phyloP scores from a whole-genome alignment of 2,797 vertebrate genomes.

The Rhadinocentrus ornatus region DNA sequence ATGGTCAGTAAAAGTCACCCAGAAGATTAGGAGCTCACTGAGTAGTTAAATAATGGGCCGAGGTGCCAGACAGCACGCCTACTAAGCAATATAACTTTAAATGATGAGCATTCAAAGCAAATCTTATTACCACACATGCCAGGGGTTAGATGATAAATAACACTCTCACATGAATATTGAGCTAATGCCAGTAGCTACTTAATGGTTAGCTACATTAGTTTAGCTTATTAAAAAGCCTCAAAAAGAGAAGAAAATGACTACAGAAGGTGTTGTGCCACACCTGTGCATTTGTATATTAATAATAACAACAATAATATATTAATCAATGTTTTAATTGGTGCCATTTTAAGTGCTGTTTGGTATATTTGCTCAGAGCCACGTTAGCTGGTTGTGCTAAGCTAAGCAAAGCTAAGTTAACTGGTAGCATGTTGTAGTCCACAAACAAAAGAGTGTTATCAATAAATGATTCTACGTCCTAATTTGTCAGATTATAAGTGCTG shows the following conservation, averaged over 20 bases:
- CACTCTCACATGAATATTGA: neutral
- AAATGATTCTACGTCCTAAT: too few species aligned
- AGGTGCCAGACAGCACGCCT: constrained; percentile 1
- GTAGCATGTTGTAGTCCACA: too few species aligned
- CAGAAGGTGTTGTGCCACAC: neutral
- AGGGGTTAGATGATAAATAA: neutral
- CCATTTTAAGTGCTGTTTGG: neutral
- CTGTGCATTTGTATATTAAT: too few species aligned
- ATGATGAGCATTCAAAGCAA: neutral
- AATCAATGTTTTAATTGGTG: neutral
- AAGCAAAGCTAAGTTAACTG: too few species aligned
- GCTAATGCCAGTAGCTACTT: neutral
- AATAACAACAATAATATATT: neutral
- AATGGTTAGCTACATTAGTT: neutral
- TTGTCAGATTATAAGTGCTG: too few species aligned
- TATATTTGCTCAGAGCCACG: neutral
- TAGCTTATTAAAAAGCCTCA: neutral
- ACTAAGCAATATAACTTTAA: constrained; percentile 13
- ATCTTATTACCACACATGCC: neutral
- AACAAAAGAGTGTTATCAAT: too few species aligned
- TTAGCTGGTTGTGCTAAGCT: neutral
- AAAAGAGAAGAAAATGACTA: neutral
- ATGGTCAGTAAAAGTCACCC: constrained; percentile 26
- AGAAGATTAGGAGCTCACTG: constrained; percentile 12
- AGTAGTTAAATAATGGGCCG: constrained; percentile 1